Base-by-base conservation (phyloP, 2,113 vertebrate genomes). In the Chloebia gouldiae region DNA sequence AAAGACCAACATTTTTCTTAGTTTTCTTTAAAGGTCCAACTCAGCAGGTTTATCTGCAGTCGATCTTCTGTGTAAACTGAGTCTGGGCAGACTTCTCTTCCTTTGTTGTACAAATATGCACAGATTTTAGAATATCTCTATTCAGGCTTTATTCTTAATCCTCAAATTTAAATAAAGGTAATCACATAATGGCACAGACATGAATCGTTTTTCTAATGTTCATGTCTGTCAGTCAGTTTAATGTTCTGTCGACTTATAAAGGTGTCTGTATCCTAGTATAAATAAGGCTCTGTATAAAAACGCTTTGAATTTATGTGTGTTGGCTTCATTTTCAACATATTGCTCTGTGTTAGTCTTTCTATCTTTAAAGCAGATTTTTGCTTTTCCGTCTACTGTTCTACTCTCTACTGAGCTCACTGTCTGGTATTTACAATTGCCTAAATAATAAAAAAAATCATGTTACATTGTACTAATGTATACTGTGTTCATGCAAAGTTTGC, bases 181-280 rank as follows among this genome's bases (percentile, higher is more conserved):
- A 73, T 73, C 65, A 47, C 92, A 79, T 72, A 92, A 94, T 81
- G 60, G 51, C 61, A 88, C 49, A 91, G 75, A 76, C 71, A 57
- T 61, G 49, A 93, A 93, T 94, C 10, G 28, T 86, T 94, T 88
- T 82, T 79, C 56, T 94, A 69, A 88, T 90, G 45, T 80, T 80
- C 65, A 17, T 59, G 51, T 95, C 94, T 95, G 68, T 94, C 92
- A 94, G 77, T 85, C 92, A 91, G 69, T 95, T 94, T 94, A 94
- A 95, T 86, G 66, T 92, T 96, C 95, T 85, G 85, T 88, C 82
- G 93, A 70, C 40, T 54, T 71, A 86, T 76, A 88, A 93, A 95
- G 78, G 92, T 96, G 93, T 91, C 95, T 96, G 88, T 95, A 94
- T 90, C 57, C 88, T 93, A 88, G 33, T 88, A 91, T 92, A 97